Evolutionary conservation across 1,140 invertebrate genomes (phyloP).

Genomic region (Polypedilum pembai): DNA sequence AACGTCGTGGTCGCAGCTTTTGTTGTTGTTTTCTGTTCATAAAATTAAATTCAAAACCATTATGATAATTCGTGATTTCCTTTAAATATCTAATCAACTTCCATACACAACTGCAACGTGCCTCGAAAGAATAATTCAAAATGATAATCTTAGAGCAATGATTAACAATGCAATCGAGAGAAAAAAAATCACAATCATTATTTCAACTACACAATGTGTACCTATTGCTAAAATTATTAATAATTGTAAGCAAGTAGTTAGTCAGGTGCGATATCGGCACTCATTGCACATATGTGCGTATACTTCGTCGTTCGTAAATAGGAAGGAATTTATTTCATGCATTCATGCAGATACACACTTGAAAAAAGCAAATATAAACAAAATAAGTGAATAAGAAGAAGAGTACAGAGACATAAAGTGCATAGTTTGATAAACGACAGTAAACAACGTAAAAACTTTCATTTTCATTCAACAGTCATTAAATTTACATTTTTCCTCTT

Average conservation of each 20-base stretch:
- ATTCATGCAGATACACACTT: neutral
- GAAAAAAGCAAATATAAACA: neutral
- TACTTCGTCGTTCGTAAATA: neutral
- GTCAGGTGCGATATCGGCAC: neutral
- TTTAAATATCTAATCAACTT: neutral
- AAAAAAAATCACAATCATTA: neutral
- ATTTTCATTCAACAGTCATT: constrained; percentile 23
- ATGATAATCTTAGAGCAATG: neutral
- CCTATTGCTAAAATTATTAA: neutral
- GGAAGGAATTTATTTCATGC: neutral
- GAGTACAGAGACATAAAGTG: neutral
- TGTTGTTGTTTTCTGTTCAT: neutral
- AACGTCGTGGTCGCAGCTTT: neutral
- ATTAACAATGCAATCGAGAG: constrained; percentile 11
- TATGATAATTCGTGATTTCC: constrained; percentile 18
- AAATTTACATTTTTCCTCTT: constrained; percentile 6
- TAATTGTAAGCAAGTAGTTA: neutral
- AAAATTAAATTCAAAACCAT: neutral
- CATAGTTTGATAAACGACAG: constrained; percentile 3
- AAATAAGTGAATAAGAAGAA: neutral
- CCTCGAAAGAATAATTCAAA: neutral
- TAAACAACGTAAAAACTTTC: neutral
- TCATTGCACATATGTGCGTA: neutral
- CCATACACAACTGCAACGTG: neutral
- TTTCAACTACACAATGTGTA: too few species aligned